Evolutionary conservation across 2,113 vertebrate genomes (phyloP).

Genomic region (Dasypus novemcinctus): DNA sequence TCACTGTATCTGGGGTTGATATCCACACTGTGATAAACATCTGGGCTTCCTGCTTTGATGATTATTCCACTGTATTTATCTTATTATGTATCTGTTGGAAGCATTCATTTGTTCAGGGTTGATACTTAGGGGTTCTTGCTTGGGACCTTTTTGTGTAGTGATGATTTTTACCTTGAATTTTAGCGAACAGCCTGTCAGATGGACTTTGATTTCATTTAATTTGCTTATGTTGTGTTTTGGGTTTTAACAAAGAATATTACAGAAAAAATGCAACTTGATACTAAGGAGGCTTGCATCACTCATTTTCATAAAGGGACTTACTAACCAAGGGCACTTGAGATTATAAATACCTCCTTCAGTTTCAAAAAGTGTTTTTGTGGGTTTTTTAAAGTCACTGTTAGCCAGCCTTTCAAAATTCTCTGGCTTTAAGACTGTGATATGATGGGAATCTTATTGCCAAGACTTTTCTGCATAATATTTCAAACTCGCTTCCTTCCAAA

Average conservation of each 20-base stretch:
- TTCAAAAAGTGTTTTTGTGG: slow-evolving; percentile 14
- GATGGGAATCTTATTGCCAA: slow-evolving; percentile 50
- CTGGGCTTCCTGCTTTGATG: neutral
- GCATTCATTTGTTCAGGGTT: neutral
- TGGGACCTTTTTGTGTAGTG: neutral
- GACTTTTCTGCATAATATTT: slow-evolving; percentile 64
- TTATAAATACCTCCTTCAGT: slow-evolving; percentile 36
- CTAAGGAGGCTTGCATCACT: neutral
- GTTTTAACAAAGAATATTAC: neutral
- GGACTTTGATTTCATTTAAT: slow-evolving; percentile 28
- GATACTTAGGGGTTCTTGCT: neutral
- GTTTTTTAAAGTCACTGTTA: neutral
- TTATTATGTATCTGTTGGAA: neutral
- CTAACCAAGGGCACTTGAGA: neutral
- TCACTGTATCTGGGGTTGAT: neutral
- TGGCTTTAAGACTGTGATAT: slow-evolving; percentile 23
- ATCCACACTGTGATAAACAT: neutral
- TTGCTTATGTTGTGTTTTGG: neutral
- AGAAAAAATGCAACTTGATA: slow-evolving; percentile 23
- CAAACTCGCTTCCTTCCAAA: slow-evolving; percentile 58
- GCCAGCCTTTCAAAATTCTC: slow-evolving; percentile 50
- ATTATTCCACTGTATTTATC: neutral
- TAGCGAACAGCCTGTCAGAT: neutral
- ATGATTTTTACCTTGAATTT: slow-evolving; percentile 30
- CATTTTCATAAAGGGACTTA: slow-evolving; percentile 35